phyloP scores from a whole-genome alignment of 2,797 vertebrate species.

The Mus minutoides region DNA sequence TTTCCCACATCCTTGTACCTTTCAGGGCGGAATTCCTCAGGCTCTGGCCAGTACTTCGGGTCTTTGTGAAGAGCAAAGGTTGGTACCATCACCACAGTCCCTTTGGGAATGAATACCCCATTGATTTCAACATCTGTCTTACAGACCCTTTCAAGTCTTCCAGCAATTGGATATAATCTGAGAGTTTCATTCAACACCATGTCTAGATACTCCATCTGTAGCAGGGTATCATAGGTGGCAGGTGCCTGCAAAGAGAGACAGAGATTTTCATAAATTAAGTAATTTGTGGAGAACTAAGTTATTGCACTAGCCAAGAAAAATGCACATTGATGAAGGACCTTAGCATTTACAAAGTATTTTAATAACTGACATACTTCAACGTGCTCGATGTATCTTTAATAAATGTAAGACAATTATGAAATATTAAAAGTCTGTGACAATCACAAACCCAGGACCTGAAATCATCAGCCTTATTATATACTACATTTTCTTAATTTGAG shows the following conservation, averaged over 20 bases:
- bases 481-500: neutral
- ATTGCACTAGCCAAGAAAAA: neutral
- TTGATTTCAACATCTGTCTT: slow-evolving; percentile 86
- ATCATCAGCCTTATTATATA: neutral
- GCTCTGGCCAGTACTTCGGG: slow-evolving; percentile 83
- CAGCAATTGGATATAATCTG: slow-evolving; percentile 79
- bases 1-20: slow-evolving; percentile 83
- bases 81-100: slow-evolving; percentile 74
- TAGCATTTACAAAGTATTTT: neutral
- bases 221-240: slow-evolving; percentile 79
- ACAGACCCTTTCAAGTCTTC: slow-evolving; percentile 83
- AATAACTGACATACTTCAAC: neutral
- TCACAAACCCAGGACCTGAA: neutral
- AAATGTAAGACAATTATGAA: neutral
- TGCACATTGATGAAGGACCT: neutral
- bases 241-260: slow-evolving; percentile 74
- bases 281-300: neutral
- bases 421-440: neutral
- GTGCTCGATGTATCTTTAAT: rapidly evolving
- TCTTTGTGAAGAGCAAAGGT: slow-evolving; percentile 68
- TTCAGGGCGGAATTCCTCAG: slow-evolving; percentile 87
- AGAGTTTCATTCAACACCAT: slow-evolving; percentile 86
- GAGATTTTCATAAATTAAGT: too few species aligned
- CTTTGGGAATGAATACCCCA: slow-evolving; percentile 85
- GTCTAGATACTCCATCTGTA: slow-evolving; percentile 88